Evolutionary conservation across 2,797 vertebrate species (phyloP).

Genomic region (Carcharodon carcharias): DNA sequence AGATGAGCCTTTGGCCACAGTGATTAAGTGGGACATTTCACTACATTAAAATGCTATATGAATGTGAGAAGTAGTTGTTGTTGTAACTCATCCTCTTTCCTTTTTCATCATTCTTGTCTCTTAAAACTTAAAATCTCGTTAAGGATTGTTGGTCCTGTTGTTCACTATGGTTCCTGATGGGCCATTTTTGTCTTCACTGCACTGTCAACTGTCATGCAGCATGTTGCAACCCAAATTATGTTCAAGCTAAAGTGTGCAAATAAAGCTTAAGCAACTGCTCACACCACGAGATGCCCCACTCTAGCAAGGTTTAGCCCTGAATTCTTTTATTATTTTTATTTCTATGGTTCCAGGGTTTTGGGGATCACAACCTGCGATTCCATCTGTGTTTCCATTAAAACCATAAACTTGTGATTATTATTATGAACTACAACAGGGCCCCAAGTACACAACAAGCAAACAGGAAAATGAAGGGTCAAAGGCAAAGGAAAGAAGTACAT

Average conservation of each 20-base stretch:
- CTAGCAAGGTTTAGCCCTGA: neutral
- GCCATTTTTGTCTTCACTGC: neutral
- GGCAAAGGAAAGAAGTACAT: neutral
- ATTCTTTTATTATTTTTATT: constrained; percentile 17
- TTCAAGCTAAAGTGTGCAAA: neutral
- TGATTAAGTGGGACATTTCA: neutral
- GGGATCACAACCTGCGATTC: too few species aligned
- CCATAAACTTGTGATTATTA: neutral
- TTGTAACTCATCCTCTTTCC: neutral
- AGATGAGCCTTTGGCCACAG: neutral
- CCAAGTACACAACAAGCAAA: neutral
- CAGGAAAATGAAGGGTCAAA: neutral
- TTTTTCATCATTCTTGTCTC: neutral
- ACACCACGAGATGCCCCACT: neutral
- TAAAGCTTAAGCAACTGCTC: neutral
- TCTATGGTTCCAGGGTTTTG: neutral
- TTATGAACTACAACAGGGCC: neutral
- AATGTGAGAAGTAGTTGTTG: neutral
- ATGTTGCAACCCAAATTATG: neutral
- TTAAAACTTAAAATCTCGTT: neutral
- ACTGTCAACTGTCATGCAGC: neutral
- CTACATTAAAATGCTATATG: neutral
- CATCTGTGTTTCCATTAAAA: neutral
- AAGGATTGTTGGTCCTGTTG: neutral
- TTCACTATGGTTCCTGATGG: neutral